Evolutionary conservation across 2,113 vertebrate species (phyloP).

Genomic region (Malurus cyaneus): DNA sequence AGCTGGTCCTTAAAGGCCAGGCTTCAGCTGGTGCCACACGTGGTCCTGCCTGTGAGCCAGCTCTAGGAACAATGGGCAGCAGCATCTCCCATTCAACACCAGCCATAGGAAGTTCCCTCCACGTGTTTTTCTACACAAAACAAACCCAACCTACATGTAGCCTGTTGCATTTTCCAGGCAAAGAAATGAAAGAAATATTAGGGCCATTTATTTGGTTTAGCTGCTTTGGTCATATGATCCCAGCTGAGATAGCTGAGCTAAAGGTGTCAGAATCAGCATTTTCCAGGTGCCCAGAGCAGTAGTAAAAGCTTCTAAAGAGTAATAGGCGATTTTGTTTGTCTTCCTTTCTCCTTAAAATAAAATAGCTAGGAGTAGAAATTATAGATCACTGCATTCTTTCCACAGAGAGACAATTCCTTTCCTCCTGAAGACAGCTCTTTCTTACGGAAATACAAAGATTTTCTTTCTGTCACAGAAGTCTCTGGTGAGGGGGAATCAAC

Average conservation of each 20-base stretch:
- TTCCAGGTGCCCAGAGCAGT: background rate
- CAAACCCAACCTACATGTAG: background rate
- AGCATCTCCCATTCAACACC: background rate
- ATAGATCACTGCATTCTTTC: background rate
- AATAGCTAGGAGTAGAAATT: background rate
- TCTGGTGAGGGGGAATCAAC: background rate
- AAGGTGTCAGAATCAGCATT: background rate
- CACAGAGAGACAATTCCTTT: background rate
- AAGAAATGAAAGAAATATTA: background rate
- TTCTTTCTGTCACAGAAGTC: background rate
- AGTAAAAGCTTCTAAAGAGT: background rate
- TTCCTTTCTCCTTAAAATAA: background rate
- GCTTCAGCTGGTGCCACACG: rapidly evolving
- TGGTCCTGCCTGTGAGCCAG: rapidly evolving
- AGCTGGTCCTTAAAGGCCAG: background rate
- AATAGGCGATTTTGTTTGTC: background rate
- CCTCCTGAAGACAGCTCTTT: background rate
- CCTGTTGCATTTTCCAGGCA: background rate
- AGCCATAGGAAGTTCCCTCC: background rate
- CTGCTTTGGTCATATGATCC: background rate
- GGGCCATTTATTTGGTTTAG: background rate
- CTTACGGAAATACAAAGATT: background rate
- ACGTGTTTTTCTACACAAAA: background rate
- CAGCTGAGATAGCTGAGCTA: background rate
- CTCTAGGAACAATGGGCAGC: background rate